Conservation (phyloP, 2,888 invertebrate genomes). For the Coremacera marginata region DNA sequence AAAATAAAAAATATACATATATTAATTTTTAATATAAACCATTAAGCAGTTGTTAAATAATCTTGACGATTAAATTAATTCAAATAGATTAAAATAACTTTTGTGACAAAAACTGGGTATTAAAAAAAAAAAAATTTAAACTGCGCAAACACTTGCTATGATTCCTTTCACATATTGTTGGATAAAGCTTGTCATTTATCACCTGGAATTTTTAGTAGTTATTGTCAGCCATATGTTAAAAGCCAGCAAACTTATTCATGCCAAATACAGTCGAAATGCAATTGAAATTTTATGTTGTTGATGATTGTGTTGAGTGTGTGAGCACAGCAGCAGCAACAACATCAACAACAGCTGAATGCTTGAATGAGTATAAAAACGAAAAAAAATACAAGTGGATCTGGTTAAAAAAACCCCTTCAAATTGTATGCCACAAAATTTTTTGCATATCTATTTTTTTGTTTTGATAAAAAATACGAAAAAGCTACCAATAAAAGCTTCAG, state of each 20-base stretch:
- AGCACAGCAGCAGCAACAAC: background rate
- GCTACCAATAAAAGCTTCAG: background rate
- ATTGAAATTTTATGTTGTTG: slow-evolving; percentile 2
- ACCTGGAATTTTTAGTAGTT: background rate
- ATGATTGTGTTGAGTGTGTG: background rate
- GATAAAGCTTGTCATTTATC: background rate
- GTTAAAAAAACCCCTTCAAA: background rate
- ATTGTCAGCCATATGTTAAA: slow-evolving; percentile 8
- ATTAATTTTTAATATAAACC: no score
- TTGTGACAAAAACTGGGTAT: no score
- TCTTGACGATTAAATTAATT: no score
- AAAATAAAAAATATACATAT: no score
- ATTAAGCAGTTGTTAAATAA: no score
- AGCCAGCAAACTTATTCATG: background rate
- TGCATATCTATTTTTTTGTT: no score
- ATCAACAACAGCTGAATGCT: slow-evolving; percentile 2
- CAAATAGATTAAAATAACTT: no score
- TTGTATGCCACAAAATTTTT: no score
- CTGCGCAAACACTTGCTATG: no score
- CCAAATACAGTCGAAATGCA: slow-evolving; percentile 9
- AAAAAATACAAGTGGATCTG: background rate
- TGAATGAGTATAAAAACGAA: background rate
- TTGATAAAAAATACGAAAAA: no score
- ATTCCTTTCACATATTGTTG: background rate
- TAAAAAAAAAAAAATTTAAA: no score